These are phyloP conservation scores for Sepiola atlantica DNA, from an alignment of 2,888 invertebrate genomes.

Conservation along the genomic window DNA sequence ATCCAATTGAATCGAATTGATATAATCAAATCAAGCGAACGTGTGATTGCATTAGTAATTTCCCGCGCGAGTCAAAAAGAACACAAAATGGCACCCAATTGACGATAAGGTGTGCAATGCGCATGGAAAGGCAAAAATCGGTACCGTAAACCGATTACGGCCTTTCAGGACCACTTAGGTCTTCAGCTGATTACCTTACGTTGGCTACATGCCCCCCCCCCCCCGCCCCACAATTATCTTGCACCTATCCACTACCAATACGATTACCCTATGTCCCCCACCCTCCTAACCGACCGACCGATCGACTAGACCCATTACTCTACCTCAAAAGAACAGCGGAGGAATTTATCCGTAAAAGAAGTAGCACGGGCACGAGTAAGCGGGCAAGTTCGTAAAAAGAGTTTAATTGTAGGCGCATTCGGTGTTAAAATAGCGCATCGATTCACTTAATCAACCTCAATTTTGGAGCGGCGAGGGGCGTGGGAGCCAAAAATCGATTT, in stretches of 20 bases:
- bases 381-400: not conserved
- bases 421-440: constrained; percentile 1
- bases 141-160: not conserved
- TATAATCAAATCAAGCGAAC: not conserved
- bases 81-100: not conserved
- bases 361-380: not conserved
- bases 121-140: not conserved
- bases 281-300: too few species aligned
- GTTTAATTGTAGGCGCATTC: not conserved
- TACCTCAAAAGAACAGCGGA: not conserved
- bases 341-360: not conserved
- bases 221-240: too few species aligned
- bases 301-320: not conserved
- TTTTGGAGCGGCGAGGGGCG: not conserved
- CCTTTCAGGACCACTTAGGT: constrained; percentile 20
- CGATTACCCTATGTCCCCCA: not conserved
- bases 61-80: not conserved
- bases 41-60: constrained; percentile 11
- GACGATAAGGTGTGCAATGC: not conserved
- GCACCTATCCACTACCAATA: too few species aligned
- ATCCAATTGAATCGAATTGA: not conserved
- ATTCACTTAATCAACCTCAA: not conserved
- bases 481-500: not conserved
- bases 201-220: too few species aligned
- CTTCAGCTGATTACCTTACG: not conserved